Evolutionary conservation across 2,797 vertebrate genomes (phyloP).

Genomic region (Rhincodon typus): DNA sequence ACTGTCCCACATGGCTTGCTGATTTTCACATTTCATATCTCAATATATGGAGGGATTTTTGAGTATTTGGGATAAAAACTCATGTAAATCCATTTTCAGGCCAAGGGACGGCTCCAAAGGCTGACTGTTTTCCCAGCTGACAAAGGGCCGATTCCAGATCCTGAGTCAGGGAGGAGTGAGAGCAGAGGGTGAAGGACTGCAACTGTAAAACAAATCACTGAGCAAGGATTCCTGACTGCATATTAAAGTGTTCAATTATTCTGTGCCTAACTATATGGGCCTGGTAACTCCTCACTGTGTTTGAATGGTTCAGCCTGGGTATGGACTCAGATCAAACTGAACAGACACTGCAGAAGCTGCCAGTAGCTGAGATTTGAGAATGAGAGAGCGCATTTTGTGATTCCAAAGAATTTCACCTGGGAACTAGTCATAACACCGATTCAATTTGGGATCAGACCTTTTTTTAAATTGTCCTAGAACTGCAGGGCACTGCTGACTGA

Average conservation of each 20-base stretch:
- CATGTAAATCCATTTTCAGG: too few relatives aligned
- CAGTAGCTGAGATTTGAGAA: too few relatives aligned
- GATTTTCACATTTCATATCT: not conserved
- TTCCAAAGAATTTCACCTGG: too few relatives aligned
- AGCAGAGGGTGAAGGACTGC: not conserved
- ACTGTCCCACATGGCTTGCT: not conserved
- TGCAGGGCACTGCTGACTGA: too few relatives aligned
- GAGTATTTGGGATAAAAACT: not conserved
- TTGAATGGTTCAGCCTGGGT: too few relatives aligned
- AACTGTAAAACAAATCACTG: not conserved
- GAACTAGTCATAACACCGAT: not conserved
- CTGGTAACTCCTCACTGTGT: too few relatives aligned
- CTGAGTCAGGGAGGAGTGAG: not conserved
- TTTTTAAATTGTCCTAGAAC: not conserved
- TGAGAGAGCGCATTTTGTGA: too few relatives aligned
- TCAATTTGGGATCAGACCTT: not conserved
- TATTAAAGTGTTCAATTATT: too few relatives aligned
- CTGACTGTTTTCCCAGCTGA: not conserved
- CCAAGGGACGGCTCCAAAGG: not conserved
- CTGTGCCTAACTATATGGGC: too few relatives aligned
- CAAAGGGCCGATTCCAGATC: not conserved
- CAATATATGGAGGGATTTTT: not conserved
- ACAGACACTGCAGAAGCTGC: too few relatives aligned
- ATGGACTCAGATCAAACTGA: too few relatives aligned
- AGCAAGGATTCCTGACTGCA: not conserved